Conservation (phyloP, 2,113 vertebrate species). For the human region GRCh38 chr1:53839001-53839500, state of each 20-base stretch:
- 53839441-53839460: not conserved
- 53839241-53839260: not conserved
- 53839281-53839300: not conserved
- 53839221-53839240: not conserved
- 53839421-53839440: not conserved
- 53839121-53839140: constrained; percentile 1
- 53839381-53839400: not conserved
- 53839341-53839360: not conserved
- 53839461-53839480: not conserved
- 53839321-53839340: not conserved
- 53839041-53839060: not conserved
- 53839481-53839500: not conserved
- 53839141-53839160: not conserved
- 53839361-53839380: not conserved
- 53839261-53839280: not conserved
- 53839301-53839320: not conserved
- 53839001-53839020: not conserved
- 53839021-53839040: not conserved
- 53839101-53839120: not conserved
- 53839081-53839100: not conserved
- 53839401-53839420: not conserved
- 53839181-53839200: not conserved
- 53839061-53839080: constrained; percentile 1
- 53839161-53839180: not conserved
- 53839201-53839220: not conserved